These are phyloP conservation scores for Aphyosemion australe DNA, from an alignment of 2,113 vertebrate species.

Conservation along the genomic window DNA sequence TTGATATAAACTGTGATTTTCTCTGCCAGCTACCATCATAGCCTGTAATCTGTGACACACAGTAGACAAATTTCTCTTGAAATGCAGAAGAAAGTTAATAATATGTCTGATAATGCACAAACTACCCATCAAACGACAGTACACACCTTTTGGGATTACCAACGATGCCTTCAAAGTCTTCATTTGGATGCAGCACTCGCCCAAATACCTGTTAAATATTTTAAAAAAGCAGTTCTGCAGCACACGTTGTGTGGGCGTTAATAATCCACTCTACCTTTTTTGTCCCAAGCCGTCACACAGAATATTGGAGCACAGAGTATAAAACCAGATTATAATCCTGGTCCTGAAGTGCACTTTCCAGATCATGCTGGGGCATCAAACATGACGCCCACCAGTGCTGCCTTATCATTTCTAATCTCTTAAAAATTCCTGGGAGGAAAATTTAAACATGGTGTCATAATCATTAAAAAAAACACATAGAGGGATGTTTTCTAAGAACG, in stretches of 20 bases:
- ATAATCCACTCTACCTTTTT: conserved; percentile 14
- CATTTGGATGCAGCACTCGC: conserved; percentile 19
- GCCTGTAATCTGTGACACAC: conserved; percentile 47
- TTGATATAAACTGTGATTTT: conserved; percentile 49
- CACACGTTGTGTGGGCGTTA: not conserved
- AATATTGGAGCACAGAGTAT: conserved; percentile 21
- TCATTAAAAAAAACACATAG: conserved; percentile 9
- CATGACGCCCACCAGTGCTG: conserved; percentile 50
- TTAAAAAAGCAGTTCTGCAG: conserved; percentile 1
- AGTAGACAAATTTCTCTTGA: conserved; percentile 33
- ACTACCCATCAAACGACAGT: conserved; percentile 29
- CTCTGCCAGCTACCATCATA: conserved; percentile 37
- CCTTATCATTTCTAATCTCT: conserved; percentile 52
- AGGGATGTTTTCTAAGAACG: conserved; percentile 48
- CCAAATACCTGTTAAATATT: not conserved
- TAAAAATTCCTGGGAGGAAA: conserved; percentile 36
- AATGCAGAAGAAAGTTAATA: conserved; percentile 5
- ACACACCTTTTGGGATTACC: conserved; percentile 48
- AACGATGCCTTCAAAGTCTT: conserved; percentile 56
- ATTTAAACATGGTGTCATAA: conserved; percentile 25
- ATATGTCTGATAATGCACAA: conserved; percentile 53
- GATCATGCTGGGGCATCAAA: conserved; percentile 46
- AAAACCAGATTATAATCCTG: conserved; percentile 59
- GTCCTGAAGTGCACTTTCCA: conserved; percentile 65
- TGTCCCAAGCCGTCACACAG: conserved; percentile 24